Evolutionary conservation across 2,113 vertebrate genomes (phyloP), one percentile per base, ranked within the genome.

Genomic region (Galbula dea): DNA sequence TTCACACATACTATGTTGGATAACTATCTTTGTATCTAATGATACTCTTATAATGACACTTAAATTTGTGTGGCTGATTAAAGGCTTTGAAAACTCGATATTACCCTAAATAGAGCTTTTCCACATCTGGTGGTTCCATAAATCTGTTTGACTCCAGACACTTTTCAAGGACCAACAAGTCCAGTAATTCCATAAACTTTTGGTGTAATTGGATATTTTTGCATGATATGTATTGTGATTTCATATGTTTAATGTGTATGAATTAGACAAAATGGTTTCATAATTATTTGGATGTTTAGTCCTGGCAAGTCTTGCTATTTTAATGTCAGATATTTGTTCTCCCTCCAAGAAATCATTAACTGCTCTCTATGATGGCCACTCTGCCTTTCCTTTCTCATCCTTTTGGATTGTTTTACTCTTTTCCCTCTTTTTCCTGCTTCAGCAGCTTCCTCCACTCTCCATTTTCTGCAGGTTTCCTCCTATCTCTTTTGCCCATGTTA

Each of bases 1-100:
- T 34, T 58, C 12, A 15, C 26, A 9, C 5, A 5, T 6, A 2
- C 9, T 72, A 0, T 61, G 24, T 54, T 71, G 32, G 19, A 7
- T 89, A 36, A 12, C 54, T 81, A 4, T 16, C 8, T 63, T 11
- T 36, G 21, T 49, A 24, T 45, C 46, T 63, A 36, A 30, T 39
- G n/a, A 6, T 79, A 36, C 6, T 45, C 20, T 58, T 48, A 17
- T 2, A 75, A 20, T 14, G 52, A 18, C 18, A 9, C 8, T 81
- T 51, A 9, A 48, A 34, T 52, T 62, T 2, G 16, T 37, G 15
- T 62, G 54, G 32, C 51, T 49, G 29, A 32, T 66, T n/a, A 76
- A 61, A 90, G 32, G 15, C 32, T 74, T 69, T 86, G 32, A 51
- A 86, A 88, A 34, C 37, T 3, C 1, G 4, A 7, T 82, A 5